Conservation (phyloP, 2,113 vertebrate species). For the Campylomormyrus numenius region DNA sequence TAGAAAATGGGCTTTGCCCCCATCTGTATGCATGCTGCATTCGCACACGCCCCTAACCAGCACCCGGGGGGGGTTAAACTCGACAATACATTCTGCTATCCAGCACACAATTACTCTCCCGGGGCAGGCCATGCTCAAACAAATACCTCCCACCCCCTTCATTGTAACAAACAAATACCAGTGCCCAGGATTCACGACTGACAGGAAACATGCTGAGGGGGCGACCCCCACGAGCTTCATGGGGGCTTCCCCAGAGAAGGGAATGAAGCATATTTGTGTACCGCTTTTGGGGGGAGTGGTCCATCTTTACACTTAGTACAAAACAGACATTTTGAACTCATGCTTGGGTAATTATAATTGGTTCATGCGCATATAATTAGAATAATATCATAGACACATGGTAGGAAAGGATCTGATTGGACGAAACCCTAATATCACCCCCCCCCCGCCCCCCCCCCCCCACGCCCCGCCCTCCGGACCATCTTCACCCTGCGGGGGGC, state of each 20-base stretch:
- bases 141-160: neutral
- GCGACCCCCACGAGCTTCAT: slow-evolving; percentile 40
- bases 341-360: neutral
- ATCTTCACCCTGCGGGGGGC: no score
- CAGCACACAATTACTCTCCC: neutral
- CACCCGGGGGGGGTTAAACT: neutral
- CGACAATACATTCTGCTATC: neutral
- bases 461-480: no score
- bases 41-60: neutral
- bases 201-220: slow-evolving; percentile 31
- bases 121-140: neutral
- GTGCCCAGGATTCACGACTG: slow-evolving; percentile 36
- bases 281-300: neutral
- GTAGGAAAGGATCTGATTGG: neutral
- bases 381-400: neutral
- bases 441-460: neutral
- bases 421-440: neutral
- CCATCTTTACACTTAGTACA: neutral
- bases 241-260: slow-evolving; percentile 23
- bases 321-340: neutral
- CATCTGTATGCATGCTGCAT: neutral
- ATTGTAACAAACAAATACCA: neutral
- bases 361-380: neutral
- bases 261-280: neutral
- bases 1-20: neutral